Percentiles rank a stretch among this genome's conserved stretches.
These are phyloP conservation scores for Sebastes glaucus DNA, from an alignment of 2,797 vertebrate genomes.

Conservation along the genomic window DNA sequence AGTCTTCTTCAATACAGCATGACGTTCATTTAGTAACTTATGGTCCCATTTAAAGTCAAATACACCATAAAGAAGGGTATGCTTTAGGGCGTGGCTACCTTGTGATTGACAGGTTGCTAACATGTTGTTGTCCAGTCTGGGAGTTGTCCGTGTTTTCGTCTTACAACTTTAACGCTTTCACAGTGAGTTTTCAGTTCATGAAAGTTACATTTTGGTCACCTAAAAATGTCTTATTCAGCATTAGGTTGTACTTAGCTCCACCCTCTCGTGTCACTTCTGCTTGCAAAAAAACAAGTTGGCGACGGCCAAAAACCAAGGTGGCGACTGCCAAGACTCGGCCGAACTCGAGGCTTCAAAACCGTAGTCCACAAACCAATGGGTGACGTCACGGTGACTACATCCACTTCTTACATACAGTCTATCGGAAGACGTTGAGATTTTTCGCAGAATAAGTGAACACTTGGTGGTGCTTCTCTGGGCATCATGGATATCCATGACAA, in stretches of 20 bases:
- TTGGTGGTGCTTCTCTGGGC: not conserved
- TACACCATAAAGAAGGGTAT: accelerated
- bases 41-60: not conserved
- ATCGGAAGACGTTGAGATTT: not conserved
- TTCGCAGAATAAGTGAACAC: not conserved
- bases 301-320: no score
- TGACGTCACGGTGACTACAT: no score
- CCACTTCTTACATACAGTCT: no score
- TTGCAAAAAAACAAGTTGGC: not conserved
- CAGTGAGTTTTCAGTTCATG: no score
- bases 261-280: not conserved
- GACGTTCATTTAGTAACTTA: not conserved
- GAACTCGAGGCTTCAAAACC: no score
- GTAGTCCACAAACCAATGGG: no score
- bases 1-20: not conserved
- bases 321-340: no score
- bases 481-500: not conserved
- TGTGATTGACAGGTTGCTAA: not conserved
- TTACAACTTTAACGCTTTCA: no score
- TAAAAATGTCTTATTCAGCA: not conserved
- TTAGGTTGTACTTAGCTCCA: no score
- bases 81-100: not conserved
- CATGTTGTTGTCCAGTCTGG: not conserved
- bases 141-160: accelerated
- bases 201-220: not conserved